Base-by-base conservation (phyloP, 1,140 invertebrate genomes). In the Psilanteris sp. region DNA sequence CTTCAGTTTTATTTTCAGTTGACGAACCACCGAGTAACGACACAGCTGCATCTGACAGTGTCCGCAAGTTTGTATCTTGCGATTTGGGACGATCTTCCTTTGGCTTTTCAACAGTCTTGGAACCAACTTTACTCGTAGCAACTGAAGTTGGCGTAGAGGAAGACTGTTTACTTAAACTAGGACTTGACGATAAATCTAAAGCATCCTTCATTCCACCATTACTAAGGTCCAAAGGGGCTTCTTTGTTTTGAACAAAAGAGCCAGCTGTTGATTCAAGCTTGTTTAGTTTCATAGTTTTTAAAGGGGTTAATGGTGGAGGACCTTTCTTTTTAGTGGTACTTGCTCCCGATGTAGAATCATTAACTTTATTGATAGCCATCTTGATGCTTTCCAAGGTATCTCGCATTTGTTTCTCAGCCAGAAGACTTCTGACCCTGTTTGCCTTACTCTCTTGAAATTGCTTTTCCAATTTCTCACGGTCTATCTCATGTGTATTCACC, bases 331-430 rank as follows among this genome's bases (percentile, higher is more conserved):
- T 86, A 3, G 5, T 8, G 27, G 11, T 52, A 16, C 4, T 44
- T 3, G 18, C 29, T n/a, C 36, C 11, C 0, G 36, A 29, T 1
- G 59, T n/a, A 0, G 50, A 27, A 4, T 73, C 75, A 11, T 82
- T 81, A 1, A 77, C 77, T 20, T 84, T 85, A 3, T 75, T 79
- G 14, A 77, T 80, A 1, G 81, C 84, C 80, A 86, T 68, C 18
- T 77, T 77, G 0, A 86, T 87, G 31, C 82, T 85, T 18, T 87
- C 84, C 1, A 86, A 39, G 2, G 85, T 81, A 20, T 87, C 85
- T 0, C 85, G 81, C 84, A 86, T 86, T 54, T 87, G 85, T n/a
- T 87, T 87, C 15, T 87, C 85, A 2, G 85, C 85, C n/a, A 86
- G 7, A 3, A 87, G 39, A 55, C 85, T 86, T 9, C 85, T 80